These are phyloP conservation scores for Stenodema calcarata DNA, from an alignment of 2,888 invertebrate species.

Conservation along the genomic window DNA sequence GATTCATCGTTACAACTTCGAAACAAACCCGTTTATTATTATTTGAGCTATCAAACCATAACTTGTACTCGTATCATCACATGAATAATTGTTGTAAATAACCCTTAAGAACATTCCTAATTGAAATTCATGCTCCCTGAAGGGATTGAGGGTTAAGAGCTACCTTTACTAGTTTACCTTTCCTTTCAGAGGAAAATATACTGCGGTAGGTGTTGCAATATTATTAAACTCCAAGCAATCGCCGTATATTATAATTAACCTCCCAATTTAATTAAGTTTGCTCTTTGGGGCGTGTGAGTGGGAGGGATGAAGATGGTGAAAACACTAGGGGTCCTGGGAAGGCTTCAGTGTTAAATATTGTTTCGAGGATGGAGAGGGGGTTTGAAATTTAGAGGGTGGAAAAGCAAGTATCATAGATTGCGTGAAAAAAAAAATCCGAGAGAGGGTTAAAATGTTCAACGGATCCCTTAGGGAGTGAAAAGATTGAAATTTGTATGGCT, in stretches of 20 bases:
- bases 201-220: conserved; percentile 13
- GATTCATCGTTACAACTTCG: too few species aligned
- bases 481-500: not conserved
- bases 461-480: not conserved
- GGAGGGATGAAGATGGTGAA: not conserved
- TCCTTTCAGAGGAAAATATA: conserved; percentile 5
- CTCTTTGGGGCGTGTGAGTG: conserved; percentile 16
- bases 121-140: not conserved
- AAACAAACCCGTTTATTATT: too few species aligned
- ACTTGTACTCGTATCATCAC: too few species aligned
- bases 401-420: not conserved
- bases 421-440: not conserved
- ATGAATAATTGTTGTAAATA: not conserved
- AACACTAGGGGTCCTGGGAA: not conserved
- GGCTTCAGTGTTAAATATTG: not conserved
- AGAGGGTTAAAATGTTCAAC: not conserved
- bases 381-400: not conserved
- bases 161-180: not conserved
- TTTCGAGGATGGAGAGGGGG: not conserved
- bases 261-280: conserved; percentile 43
- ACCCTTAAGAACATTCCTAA: not conserved
- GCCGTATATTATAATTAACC: conserved; percentile 45
- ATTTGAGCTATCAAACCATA: too few species aligned
- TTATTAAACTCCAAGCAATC: conserved; percentile 45
- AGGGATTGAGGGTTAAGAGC: not conserved